Evolutionary conservation across 2,113 vertebrate species (phyloP), one percentile per base, ranked within the genome.

Genomic region (Chaetodon auriga): DNA sequence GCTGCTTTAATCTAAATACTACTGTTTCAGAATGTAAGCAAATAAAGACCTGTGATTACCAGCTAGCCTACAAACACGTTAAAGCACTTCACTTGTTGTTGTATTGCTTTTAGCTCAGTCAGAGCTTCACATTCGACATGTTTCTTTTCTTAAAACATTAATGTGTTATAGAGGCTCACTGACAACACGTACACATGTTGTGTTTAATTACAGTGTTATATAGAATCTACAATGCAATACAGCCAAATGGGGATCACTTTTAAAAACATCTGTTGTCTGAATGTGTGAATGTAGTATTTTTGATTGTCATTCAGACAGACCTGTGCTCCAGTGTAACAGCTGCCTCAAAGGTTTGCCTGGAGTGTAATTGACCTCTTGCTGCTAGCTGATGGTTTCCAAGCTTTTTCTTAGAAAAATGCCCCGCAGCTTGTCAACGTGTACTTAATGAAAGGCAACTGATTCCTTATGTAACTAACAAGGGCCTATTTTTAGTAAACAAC

Each of bases 371-470:
- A 30, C 61, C 46, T 79, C 48, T 78, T 35, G 55, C 81, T 72
- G 65, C 14, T 58, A 55, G 49, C 23, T 49, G 38, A 53, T 61
- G 15, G 57, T 81, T 75, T 35, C 15, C 53, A n/a, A 23, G 51
- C 41, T 62, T 1, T 74, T 81, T 62, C 18, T 73, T 41, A 61
- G 36, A 70, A 61, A 65, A 77, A 41, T 30, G 15, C 43, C 62
- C 69, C 25, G 53, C 19, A 58, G 73, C 36, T 51, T 65, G 55
- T 79, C 77, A 71, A 41, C 63, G 43, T 45, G 16, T 49, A 30
- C 21, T 74, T 61, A 81, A 87, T 84, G 35, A n/a, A 63, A 53
- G 41, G 43, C 68, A 81, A 78, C 18, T 38, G 65, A 63, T 43
- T 23, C 14, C 21, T 75, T 54, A 81, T 62, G 46, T 71, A 70